A percentile compares a stretch with the other conserved stretches of the same genome.
phyloP scores from a whole-genome alignment of 2,888 invertebrate species.

The Nephrotoma appendiculata region DNA sequence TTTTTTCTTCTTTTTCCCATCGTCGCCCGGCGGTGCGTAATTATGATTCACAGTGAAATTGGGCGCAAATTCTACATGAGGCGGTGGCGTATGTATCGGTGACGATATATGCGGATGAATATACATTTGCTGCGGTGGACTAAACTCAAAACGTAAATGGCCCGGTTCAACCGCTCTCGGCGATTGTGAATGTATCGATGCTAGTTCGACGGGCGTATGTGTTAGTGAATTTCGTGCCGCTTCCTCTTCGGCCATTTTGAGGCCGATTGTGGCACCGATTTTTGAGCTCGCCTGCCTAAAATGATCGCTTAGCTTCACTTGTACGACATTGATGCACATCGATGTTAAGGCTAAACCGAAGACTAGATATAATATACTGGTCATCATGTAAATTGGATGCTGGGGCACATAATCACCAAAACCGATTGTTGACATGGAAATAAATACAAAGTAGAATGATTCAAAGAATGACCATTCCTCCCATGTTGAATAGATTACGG shows the following conservation, averaged over 20 bases:
- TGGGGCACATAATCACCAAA: conserved; percentile 84
- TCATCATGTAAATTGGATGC: conserved; percentile 77
- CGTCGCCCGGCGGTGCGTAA: neutral
- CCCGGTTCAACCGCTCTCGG: neutral
- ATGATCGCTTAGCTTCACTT: conserved; percentile 64
- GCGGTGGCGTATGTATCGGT: neutral
- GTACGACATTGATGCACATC: conserved; percentile 95
- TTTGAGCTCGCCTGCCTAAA: conserved; percentile 75
- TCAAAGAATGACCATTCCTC: conserved; percentile 85
- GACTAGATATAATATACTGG: conserved; percentile 82
- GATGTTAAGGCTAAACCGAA: conserved; percentile 91
- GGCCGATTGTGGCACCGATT: conserved; percentile 69
- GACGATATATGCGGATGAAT: neutral
- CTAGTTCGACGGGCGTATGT: conserved; percentile 24
- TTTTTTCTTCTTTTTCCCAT: neutral
- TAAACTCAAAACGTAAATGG: neutral
- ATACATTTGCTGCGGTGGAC: neutral
- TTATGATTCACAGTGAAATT: neutral
- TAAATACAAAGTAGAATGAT: conserved; percentile 93
- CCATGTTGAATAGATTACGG: conserved; percentile 59
- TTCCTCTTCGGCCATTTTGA: conserved; percentile 57
- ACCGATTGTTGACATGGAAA: conserved; percentile 95
- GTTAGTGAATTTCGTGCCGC: conserved; percentile 23
- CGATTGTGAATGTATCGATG: conserved; percentile 21
- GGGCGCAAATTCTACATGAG: neutral